Base-by-base conservation (phyloP, 92 coral and sea anemone genomes). In the Hydrozoanthus gracilis region DNA sequence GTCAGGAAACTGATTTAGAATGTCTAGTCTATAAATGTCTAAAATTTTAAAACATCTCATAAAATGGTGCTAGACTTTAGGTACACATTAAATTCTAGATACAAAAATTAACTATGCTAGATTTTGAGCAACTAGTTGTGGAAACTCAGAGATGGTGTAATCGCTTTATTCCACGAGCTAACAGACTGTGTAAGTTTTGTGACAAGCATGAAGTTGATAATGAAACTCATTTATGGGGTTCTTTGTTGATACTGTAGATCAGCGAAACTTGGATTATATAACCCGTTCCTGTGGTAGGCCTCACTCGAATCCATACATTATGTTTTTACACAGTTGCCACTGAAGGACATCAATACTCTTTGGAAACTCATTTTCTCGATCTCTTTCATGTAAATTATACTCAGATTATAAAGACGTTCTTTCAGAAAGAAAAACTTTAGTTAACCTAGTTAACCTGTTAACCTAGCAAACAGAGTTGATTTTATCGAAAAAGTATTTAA, bases 131-230 rank as follows among this genome's bases (percentile, higher is more conserved):
- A 60, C 66, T 60, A 12, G 66, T 18, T 6, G 66, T 60, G 66
- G 66, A 60, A 60, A 60, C 66, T 60, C 66, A 60, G 17, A 60
- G 66, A 60, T 60, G 6, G 16, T 60, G 66, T 12, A 12, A 60
- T 60, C 66, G 4, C 66, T 13, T 60, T 60, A 7, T 60, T 60
- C 18, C 66, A 60, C 66, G 66, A 0, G 27, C 15, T 4, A 62
- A 62, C 69, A 62, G 69, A 15, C 6, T 62, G 27, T 62, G 69
- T 62, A 27, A 62, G 69, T 62, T 62, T 62, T 62, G 69, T 62
- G 69, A 62, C 69, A 62, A 62, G 17, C 69, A 62, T 9, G 69
- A n/a, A n/a, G n/a, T n/a, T n/a, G n/a, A n/a, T n/a, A n/a, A n/a
- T n/a, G n/a, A n/a, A n/a, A n/a, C n/a, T n/a, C n/a, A n/a, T n/a